phyloP scores from a whole-genome alignment of 2,113 vertebrate genomes.

The Coreoperca whiteheadi region DNA sequence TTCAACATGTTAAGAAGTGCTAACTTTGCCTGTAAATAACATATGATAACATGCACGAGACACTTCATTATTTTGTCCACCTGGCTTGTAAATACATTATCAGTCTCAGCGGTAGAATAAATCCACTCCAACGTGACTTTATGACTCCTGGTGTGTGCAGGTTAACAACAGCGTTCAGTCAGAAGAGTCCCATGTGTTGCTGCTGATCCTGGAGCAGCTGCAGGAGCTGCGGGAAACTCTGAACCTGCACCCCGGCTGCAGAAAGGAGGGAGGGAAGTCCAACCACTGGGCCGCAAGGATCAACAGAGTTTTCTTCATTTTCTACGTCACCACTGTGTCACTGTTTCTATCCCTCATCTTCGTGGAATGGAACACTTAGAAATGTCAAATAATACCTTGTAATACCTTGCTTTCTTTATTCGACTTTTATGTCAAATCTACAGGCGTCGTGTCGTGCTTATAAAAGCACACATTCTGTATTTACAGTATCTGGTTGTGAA shows the following conservation, averaged over 20 bases:
- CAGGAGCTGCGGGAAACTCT: constrained; percentile 60
- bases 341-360: constrained; percentile 70
- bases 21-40: background rate
- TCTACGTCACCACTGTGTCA: constrained; percentile 56
- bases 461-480: background rate
- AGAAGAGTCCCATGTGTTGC: constrained; percentile 50
- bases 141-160: constrained; percentile 44
- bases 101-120: background rate
- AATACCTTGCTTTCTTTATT: background rate
- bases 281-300: constrained; percentile 56
- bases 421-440: background rate
- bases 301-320: constrained; percentile 70
- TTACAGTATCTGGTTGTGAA: background rate
- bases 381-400: too few species aligned
- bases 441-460: background rate
- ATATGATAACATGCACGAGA: background rate
- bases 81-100: background rate
- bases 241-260: constrained; percentile 12
- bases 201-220: constrained; percentile 74
- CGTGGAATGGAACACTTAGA: constrained; percentile 65
- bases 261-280: background rate
- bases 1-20: background rate
- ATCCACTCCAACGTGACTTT: background rate
- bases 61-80: background rate
- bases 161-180: constrained; percentile 14